These are phyloP conservation scores for Vannuccia rotundouncinata DNA, from an alignment of 2,888 invertebrate species.

Conservation along the genomic window DNA sequence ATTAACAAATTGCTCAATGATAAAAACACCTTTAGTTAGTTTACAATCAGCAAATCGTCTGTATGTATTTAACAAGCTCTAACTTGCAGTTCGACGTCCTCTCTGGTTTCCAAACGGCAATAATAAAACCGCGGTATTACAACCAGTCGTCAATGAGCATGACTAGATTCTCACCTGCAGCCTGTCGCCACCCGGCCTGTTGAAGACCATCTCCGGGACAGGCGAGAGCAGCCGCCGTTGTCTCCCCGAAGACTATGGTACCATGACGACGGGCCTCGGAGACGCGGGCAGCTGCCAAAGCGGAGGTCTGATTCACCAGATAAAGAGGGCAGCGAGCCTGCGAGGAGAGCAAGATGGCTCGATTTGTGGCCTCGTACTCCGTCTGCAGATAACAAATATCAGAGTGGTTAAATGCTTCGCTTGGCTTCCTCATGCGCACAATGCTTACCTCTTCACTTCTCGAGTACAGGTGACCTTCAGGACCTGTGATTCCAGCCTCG, in stretches of 20 bases:
- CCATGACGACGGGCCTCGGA: conserved; percentile 41
- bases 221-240: conserved; percentile 74
- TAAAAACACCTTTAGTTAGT: too few relatives aligned
- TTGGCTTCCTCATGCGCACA: too few relatives aligned
- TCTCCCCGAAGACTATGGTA: conserved; percentile 77
- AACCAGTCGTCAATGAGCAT: too few relatives aligned
- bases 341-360: conserved; percentile 42
- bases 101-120: too few relatives aligned
- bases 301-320: conserved; percentile 88
- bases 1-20: too few relatives aligned
- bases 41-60: too few relatives aligned
- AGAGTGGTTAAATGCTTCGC: too few relatives aligned
- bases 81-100: too few relatives aligned
- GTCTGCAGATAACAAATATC: too few relatives aligned
- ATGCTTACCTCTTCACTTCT: conserved; percentile 40
- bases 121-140: too few relatives aligned
- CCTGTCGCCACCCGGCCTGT: conserved; percentile 80
- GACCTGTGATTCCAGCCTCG: conserved; percentile 41
- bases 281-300: conserved; percentile 67
- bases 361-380: conserved; percentile 42
- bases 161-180: conserved; percentile 70
- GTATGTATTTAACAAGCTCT: too few relatives aligned
- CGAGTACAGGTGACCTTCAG: conserved; percentile 42
- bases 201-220: conserved; percentile 70
- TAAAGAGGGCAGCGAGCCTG: conserved; percentile 65